Evolutionary conservation across 2,797 vertebrate species (phyloP).

Genomic region (Peromyscus eremicus): DNA sequence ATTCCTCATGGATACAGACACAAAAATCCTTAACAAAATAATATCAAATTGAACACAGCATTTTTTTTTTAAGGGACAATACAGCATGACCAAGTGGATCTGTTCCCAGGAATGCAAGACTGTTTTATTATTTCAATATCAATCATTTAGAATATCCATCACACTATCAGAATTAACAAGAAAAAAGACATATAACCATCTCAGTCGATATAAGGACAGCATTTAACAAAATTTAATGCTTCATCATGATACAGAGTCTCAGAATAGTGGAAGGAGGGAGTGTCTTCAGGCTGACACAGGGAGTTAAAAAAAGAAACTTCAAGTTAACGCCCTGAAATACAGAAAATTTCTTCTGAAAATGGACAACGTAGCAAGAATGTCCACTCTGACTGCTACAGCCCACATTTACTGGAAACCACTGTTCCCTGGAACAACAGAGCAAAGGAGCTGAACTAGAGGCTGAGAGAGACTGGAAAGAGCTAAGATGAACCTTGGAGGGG

Average conservation of each 20-base stretch:
- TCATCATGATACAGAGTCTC: neutral
- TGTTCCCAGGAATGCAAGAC: slow-evolving; percentile 61
- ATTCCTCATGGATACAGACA: slow-evolving; percentile 69
- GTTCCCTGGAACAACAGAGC: neutral
- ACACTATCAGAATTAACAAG: slow-evolving; percentile 57
- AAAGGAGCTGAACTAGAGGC: slow-evolving; percentile 40
- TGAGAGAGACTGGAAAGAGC: neutral
- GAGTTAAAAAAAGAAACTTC: neutral
- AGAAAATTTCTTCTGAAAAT: neutral
- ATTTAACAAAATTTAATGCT: slow-evolving; percentile 23
- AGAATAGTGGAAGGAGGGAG: neutral
- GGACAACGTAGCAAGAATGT: slow-evolving; percentile 18
- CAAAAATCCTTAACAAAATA: slow-evolving; percentile 82
- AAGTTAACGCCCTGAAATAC: neutral
- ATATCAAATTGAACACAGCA: slow-evolving; percentile 65
- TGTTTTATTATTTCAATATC: slow-evolving; percentile 59
- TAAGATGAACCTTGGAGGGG: slow-evolving; percentile 30
- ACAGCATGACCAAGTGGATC: slow-evolving; percentile 19
- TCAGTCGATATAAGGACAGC: slow-evolving; percentile 11
- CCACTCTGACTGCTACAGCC: neutral
- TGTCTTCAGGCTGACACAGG: neutral
- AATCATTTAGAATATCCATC: slow-evolving; percentile 59
- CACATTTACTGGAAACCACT: neutral
- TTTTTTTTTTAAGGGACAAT: slow-evolving; percentile 59
- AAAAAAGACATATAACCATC: slow-evolving; percentile 38